A percentile compares a stretch with the other conserved stretches of the same genome.
Conservation (phyloP, 2,113 vertebrate genomes). For the Poecilia latipinna region DNA sequence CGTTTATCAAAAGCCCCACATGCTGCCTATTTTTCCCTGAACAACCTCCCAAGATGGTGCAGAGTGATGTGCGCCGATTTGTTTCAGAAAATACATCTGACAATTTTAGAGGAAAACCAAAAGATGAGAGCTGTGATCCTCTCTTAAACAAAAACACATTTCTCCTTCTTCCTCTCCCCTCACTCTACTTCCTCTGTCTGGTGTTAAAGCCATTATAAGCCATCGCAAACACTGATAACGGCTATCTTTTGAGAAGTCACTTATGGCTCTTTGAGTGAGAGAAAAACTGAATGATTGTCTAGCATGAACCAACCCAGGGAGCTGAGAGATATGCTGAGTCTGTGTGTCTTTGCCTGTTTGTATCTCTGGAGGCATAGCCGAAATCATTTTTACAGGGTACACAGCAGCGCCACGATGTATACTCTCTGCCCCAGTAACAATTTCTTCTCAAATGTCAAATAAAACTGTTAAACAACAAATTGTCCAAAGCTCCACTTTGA, state of each 20-base stretch:
- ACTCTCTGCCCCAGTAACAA: not conserved
- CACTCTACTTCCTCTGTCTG: conserved; percentile 26
- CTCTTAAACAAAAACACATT: conserved; percentile 44
- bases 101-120: conserved; percentile 6
- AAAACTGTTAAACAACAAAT: not conserved
- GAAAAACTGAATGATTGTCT: conserved; percentile 34
- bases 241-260: conserved; percentile 27
- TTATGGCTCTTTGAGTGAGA: conserved; percentile 20
- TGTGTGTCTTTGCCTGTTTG: conserved; percentile 8
- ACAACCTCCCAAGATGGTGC: conserved; percentile 58
- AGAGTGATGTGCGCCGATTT: conserved; percentile 16
- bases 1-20: conserved; percentile 45
- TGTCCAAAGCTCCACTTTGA: not conserved
- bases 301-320: conserved; percentile 11
- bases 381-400: not conserved
- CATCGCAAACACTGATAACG: conserved; percentile 29
- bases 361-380: not conserved
- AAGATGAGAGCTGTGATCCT: conserved; percentile 8
- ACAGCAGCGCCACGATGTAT: conserved; percentile 2
- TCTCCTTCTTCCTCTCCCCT: conserved; percentile 11
- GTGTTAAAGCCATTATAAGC: conserved; percentile 35
- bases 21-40: conserved; percentile 3
- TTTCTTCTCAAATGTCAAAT: not conserved
- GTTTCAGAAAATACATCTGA: conserved; percentile 49
- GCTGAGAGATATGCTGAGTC: conserved; percentile 17